Percentiles rank a stretch among this genome's conserved stretches.
Evolutionary conservation across 2,113 vertebrate species (phyloP).

Genomic region (Danionella cerebrum): DNA sequence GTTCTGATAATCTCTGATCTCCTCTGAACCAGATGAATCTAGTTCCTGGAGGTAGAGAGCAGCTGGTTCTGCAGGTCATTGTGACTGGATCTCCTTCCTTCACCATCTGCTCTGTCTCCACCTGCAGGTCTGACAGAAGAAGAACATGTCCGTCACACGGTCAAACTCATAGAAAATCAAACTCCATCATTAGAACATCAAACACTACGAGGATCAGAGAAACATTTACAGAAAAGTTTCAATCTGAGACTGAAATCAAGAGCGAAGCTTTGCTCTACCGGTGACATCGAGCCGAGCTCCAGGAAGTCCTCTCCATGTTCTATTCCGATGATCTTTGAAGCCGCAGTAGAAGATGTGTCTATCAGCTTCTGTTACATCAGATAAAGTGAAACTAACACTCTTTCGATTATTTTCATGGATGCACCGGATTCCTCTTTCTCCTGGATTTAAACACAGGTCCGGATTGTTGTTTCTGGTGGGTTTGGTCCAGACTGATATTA

Average conservation of each 20-base stretch:
- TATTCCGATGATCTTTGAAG: background rate
- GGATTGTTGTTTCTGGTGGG: background rate
- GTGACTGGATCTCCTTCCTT: too few species aligned
- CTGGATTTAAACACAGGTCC: background rate
- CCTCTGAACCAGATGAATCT: constrained; percentile 1
- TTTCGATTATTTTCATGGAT: background rate
- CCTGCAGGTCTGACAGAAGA: too few species aligned
- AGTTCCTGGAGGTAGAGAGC: background rate
- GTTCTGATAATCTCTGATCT: too few species aligned
- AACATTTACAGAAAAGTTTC: too few species aligned
- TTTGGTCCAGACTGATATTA: background rate
- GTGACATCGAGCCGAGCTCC: background rate
- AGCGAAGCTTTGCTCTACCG: background rate
- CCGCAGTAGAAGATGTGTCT: constrained; percentile 5
- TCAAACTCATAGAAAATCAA: too few species aligned
- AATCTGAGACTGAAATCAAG: background rate
- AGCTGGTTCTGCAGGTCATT: constrained; percentile 8
- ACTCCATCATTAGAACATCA: too few species aligned
- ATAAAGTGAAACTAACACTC: background rate
- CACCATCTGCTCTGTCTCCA: too few species aligned
- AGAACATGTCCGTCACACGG: too few species aligned
- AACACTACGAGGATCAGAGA: too few species aligned
- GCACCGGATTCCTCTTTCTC: background rate
- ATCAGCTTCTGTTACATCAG: background rate
- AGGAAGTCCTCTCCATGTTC: background rate